Evolutionary conservation across 2,888 invertebrate species (phyloP), one percentile per base, ranked within the genome.

Genomic region (Eretmocerus hayati): DNA sequence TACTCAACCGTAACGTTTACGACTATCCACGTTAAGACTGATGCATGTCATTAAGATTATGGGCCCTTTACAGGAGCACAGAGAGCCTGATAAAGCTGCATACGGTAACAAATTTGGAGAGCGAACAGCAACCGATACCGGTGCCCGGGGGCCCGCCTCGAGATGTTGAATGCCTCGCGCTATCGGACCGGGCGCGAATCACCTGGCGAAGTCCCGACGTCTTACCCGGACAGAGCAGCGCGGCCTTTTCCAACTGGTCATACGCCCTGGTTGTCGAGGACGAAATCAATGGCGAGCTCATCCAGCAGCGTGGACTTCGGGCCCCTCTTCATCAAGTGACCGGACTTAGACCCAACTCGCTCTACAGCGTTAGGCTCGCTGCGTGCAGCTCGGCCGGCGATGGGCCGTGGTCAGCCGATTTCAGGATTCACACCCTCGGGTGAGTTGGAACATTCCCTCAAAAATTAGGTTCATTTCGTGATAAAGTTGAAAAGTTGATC

Each of bases 131-230:
- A 67, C 91, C 91, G 0, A 78, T 83, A 52, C 87, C 89, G 0
- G 80, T 85, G 30, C 88, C 89, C 2, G 81, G 85, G 0, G 85
- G 85, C 62, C 84, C 87, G 1, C 93, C 93, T 0, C 79, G 81
- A 2, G 78, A 80, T 2, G 78, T 94, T 2, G 87, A 91, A 69
- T 90, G 87, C 18, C 78, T 94, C 49, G 83, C 93, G 69, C 87
- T 87, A 1, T 77, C 82, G 1, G 78, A 80, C 53, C 76, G 80
- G 31, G 90, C 90, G 0, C 85, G 85, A 63, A 82, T 90, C 0
- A 80, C 82, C 1, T 95, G 94, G 94, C 78, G 82, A 20, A 77
- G 81, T 2, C 93, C 94, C 0, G 84, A 86, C 69, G 72, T 85
- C 21, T 65, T 89, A 42, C 83, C 83, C 0, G 82, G 82, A 31